Conservation (phyloP, 2,113 vertebrate species). For the Brienomyrus longianalis region DNA sequence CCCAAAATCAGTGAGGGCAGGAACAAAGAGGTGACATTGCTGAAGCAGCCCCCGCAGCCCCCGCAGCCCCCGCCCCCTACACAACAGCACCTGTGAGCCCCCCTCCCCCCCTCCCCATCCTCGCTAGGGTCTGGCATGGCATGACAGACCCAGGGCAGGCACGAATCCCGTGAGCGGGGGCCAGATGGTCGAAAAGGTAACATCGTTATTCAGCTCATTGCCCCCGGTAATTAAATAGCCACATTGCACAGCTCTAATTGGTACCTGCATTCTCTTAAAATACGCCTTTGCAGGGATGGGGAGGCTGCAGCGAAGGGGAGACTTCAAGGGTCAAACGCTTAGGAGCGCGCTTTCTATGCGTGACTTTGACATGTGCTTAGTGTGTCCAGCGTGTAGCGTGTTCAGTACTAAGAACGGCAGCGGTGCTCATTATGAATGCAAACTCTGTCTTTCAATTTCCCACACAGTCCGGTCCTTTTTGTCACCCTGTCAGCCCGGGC, state of each 20-base stretch:
- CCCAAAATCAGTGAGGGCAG: neutral
- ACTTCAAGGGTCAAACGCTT: neutral
- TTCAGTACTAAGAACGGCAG: neutral
- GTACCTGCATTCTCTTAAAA: conserved; percentile 24
- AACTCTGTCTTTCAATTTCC: neutral
- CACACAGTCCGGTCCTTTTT: neutral
- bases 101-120: neutral
- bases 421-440: neutral
- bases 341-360: neutral
- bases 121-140: neutral
- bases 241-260: conserved; percentile 33
- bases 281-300: conserved; percentile 14
- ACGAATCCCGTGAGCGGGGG: conserved; percentile 34
- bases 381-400: neutral
- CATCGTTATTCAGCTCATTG: conserved; percentile 67
- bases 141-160: conserved; percentile 7
- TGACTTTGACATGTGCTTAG: neutral
- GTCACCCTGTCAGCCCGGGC: neutral
- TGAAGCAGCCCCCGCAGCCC: neutral
- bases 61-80: neutral
- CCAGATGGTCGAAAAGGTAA: conserved; percentile 63
- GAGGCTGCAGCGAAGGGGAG: neutral
- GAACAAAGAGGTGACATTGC: neutral
- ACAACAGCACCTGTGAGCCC: neutral
- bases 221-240: conserved; percentile 55